Percentiles rank a stretch among this genome's conserved stretches.
Evolutionary conservation across 2,113 vertebrate species (phyloP).

Genomic region (Siphamia tubifer): DNA sequence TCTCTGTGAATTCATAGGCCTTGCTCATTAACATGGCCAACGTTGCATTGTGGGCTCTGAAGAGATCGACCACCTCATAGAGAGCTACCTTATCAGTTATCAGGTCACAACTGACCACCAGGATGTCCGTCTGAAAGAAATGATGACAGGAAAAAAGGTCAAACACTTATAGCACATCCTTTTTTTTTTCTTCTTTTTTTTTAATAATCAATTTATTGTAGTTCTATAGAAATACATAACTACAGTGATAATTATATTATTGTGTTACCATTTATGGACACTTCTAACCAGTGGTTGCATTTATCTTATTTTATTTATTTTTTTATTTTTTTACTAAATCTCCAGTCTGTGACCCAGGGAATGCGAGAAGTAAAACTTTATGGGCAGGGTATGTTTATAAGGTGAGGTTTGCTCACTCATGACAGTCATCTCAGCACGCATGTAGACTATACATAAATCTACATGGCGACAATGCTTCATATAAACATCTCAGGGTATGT

Average conservation of each 20-base stretch:
- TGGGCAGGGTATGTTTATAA: not conserved
- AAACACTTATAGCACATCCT: not conserved
- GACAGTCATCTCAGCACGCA: constrained; percentile 1
- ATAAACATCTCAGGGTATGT: constrained; percentile 26
- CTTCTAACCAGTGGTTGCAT: too few relatives aligned
- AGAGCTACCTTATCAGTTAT: constrained; percentile 94
- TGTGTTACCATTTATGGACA: too few relatives aligned
- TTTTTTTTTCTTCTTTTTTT: too few relatives aligned
- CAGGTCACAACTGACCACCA: constrained; percentile 95
- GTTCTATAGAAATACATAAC: too few relatives aligned
- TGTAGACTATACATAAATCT: constrained; percentile 15
- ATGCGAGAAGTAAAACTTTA: not conserved
- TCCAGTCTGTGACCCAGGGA: too few relatives aligned
- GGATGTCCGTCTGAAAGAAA: constrained; percentile 86
- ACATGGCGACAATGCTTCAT: constrained; percentile 2
- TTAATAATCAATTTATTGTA: too few relatives aligned
- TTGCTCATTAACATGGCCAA: constrained; percentile 96
- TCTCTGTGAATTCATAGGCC: constrained; percentile 87
- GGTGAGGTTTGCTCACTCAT: not conserved
- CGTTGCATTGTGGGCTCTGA: constrained; percentile 92
- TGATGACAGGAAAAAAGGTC: not conserved
- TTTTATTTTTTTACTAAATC: too few relatives aligned
- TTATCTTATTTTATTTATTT: too few relatives aligned
- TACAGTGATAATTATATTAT: too few relatives aligned
- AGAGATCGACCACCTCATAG: constrained; percentile 96